phyloP scores from a whole-genome alignment of 1,140 invertebrate species.

The Semibalanus balanoides region DNA sequence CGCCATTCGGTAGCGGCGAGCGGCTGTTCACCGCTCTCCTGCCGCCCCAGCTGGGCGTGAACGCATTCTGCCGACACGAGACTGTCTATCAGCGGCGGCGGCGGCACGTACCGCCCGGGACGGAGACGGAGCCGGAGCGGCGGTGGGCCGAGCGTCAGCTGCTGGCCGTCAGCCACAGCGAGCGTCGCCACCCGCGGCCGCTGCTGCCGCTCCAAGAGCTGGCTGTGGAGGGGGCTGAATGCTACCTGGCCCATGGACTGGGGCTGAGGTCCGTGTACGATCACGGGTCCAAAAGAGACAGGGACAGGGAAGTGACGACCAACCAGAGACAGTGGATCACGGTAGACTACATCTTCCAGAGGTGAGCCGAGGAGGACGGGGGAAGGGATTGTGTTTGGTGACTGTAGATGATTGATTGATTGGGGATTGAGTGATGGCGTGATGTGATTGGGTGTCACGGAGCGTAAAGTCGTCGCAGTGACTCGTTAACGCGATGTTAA shows the following conservation, averaged over 20 bases:
- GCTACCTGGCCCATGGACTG: slow-evolving; percentile 26
- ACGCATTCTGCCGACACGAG: slow-evolving; percentile 49
- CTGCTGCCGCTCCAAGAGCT: slow-evolving; percentile 6
- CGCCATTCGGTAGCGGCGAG: slow-evolving; percentile 24
- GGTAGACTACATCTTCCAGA: background rate
- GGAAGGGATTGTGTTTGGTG: background rate
- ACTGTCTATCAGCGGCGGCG: slow-evolving; percentile 29
- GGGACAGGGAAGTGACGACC: slow-evolving; percentile 33
- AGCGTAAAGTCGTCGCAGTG: too few species aligned
- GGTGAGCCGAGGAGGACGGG: background rate
- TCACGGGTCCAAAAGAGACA: slow-evolving; percentile 20
- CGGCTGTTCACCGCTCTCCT: slow-evolving; percentile 30
- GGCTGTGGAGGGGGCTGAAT: slow-evolving; percentile 20
- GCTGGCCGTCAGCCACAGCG: slow-evolving; percentile 1
- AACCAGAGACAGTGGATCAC: background rate
- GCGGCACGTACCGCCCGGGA: slow-evolving; percentile 12
- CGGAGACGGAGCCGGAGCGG: slow-evolving; percentile 15
- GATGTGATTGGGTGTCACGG: background rate
- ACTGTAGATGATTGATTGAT: background rate
- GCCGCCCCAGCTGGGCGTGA: slow-evolving; percentile 40
- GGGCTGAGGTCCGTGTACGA: slow-evolving; percentile 27
- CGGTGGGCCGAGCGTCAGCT: slow-evolving; percentile 11
- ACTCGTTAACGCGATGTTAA: too few species aligned
- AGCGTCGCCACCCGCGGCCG: background rate
- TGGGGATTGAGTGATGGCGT: background rate